Evolutionary conservation across 1,140 invertebrate species (phyloP), one percentile per base, ranked within the genome.

Genomic region (Diorhabda elongata): DNA sequence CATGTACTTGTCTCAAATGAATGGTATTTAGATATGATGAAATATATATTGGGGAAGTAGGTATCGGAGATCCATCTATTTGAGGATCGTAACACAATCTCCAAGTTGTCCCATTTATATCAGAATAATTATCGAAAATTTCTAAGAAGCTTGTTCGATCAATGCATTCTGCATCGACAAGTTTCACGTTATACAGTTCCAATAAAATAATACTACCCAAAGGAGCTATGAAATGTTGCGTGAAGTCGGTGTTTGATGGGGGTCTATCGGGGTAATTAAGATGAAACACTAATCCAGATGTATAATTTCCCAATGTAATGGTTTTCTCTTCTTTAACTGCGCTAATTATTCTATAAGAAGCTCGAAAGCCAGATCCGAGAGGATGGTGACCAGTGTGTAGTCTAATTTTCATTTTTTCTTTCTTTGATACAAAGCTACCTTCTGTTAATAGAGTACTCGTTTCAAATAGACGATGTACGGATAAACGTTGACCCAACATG

Each of bases 61-160:
- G 71, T 11, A 81, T 75, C 6, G 79, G 62, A 52, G 75, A 74
- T 44, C 80, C 71, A 69, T 78, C 76, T 7, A 61, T 62, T n/a
- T 70, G 72, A n/a, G 71, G 66, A 6, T 81, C 77, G 71, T 85
- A 82, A 71, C 89, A 90, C 2, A 91, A 81, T 3, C 83, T 83
- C 88, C 88, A 89, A 56, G 82, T 80, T 0, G 88, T 89, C 8
- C 88, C 88, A 78, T 90, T 89, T 63, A 81, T 80, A 69, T 88
- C 88, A 0, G 87, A 86, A 76, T 90, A 90, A 67, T 85, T 88
- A 78, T 91, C 89, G 67, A 82, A 83, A 8, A 88, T 84, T 80
- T 88, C 85, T n/a, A 88, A 82, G 67, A 82, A 77, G 0, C 83
- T 82, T 41, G 76, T 78, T 2, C 78, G 79, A 2, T 82, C 78